These are phyloP conservation scores for Neocrepidodera transversa DNA, from an alignment of 2,888 invertebrate genomes.

Conservation along the genomic window DNA sequence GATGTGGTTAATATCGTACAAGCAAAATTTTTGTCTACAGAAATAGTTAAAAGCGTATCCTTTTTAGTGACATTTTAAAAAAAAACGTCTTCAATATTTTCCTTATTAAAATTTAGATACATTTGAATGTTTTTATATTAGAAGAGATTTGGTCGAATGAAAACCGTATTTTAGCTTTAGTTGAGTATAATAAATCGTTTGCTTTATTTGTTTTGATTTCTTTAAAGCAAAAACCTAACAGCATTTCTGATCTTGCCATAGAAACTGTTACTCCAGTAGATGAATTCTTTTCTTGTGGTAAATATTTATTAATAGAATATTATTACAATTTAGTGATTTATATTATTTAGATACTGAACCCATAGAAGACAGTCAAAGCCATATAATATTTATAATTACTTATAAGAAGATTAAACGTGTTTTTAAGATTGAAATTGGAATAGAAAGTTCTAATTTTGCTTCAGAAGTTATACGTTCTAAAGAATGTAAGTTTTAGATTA, in stretches of 20 bases:
- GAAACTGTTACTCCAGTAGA: conserved; percentile 84
- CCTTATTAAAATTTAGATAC: conserved; percentile 53
- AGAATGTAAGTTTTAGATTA: conserved; percentile 63
- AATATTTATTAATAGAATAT: conserved; percentile 32
- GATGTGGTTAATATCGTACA: conserved; percentile 63
- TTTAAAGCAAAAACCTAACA: conserved; percentile 71
- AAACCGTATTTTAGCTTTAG: conserved; percentile 66
- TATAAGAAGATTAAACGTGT: conserved; percentile 63
- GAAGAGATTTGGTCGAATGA: conserved; percentile 63
- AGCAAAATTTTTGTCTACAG: conserved; percentile 66
- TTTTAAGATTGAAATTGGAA: conserved; percentile 66
- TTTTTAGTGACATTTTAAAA: conserved; percentile 42
- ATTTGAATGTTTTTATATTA: conserved; percentile 57
- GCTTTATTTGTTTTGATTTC: conserved; percentile 67
- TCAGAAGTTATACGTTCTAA: conserved; percentile 76
- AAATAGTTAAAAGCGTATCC: conserved; percentile 67
- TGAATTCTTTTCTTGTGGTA: conserved; percentile 76
- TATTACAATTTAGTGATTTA: neutral
- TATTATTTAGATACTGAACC: conserved; percentile 62
- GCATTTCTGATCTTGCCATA: conserved; percentile 78
- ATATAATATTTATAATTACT: conserved; percentile 65
- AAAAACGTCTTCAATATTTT: conserved; percentile 23
- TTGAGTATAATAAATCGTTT: conserved; percentile 65
- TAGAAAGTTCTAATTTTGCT: conserved; percentile 74
- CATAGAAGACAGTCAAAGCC: conserved; percentile 60